Base-by-base conservation (phyloP, 2,797 vertebrate species). In the Rhinatrema bivittatum region DNA sequence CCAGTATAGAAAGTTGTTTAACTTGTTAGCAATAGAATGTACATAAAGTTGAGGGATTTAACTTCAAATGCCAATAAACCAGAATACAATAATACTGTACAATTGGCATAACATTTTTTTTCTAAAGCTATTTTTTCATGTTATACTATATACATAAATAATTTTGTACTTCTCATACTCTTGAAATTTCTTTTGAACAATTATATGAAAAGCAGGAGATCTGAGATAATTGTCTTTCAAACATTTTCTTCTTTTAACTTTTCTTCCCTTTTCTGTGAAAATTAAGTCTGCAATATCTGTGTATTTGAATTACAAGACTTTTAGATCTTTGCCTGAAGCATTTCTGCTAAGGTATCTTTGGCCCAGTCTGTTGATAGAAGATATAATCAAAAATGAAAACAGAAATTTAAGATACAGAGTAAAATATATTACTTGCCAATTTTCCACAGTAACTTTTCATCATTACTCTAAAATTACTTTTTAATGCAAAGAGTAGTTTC, bases 401-500 rank as follows among this genome's bases (percentile, higher is more conserved):
- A 85, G 81, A 89, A 92, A 96, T 89, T 91, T 80, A 90, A 96
- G 78, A 82, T 76, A 82, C 74, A 82, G 72, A 80, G 70, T 78
- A 90, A 94, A 88, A 88, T 88, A 85, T 91, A 94, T 93, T 91
- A 94, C 89, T 97, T 94, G 88, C 88, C 88, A 90, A 94, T 98
- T 97, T 94, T 94, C 90, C 91, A 92, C 86, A 88, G 89, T 85
- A 86, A 86, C 87, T 95, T 97, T 97, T 98, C 91, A 96, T 98
- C 93, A 94, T 97, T 95, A 94, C 93, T 93, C 89, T 89, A 94
- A 95, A 97, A 98, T 97, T 89, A 91, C 90, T 94, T 98, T 96
- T 96, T 97, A 97, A 98, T 96, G 93, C 93, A 97, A 93, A 89
- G 90, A 95, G 91, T 93, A 91, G 92, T 91, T 97, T 91, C 94